Evolutionary conservation across 2,113 vertebrate genomes (phyloP).

Genomic region (Trachemys scripta): DNA sequence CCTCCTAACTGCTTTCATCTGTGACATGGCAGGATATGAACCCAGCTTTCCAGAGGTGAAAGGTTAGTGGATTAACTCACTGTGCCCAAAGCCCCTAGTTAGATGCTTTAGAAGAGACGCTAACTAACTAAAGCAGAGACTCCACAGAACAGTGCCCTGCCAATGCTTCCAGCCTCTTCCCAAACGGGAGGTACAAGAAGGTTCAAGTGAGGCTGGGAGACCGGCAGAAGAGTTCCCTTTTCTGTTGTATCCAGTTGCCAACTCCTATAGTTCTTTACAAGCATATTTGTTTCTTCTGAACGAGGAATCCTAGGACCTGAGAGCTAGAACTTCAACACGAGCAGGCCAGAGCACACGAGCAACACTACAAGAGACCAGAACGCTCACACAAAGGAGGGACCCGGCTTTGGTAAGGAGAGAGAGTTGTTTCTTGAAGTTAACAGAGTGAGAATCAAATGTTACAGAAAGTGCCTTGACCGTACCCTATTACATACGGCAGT

Average conservation of each 20-base stretch:
- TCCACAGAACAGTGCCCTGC: accelerated
- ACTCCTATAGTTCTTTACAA: background rate
- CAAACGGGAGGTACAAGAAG: background rate
- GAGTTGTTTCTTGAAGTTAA: accelerated
- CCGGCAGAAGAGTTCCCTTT: background rate
- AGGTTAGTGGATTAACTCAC: background rate
- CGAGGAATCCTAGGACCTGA: background rate
- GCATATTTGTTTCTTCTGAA: background rate
- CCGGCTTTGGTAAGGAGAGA: background rate
- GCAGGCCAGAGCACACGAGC: background rate
- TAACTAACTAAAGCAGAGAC: background rate
- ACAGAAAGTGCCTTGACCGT: background rate
- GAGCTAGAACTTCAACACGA: background rate
- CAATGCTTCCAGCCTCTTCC: background rate
- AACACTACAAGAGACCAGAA: background rate
- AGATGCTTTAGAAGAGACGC: background rate
- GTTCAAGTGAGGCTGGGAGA: background rate
- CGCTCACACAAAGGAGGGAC: background rate
- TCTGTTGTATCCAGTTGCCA: background rate
- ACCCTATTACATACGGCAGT: background rate
- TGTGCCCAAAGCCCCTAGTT: background rate
- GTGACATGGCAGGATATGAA: background rate
- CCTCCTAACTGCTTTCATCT: background rate
- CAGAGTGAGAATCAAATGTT: accelerated
- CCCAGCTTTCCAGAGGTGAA: background rate